Conservation (phyloP, 2,888 invertebrate species). For the Folsomia candida region DNA sequence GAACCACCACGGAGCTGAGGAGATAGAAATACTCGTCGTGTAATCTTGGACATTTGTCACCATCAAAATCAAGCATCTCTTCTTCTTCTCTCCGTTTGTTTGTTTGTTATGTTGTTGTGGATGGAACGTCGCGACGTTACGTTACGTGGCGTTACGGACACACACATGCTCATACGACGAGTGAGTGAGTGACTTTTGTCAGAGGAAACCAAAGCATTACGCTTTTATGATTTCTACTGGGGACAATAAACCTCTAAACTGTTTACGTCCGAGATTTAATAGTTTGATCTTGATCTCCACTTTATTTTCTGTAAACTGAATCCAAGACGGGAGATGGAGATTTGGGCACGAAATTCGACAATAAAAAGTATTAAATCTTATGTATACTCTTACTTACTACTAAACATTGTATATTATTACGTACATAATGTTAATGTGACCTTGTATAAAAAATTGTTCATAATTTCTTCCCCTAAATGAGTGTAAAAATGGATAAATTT, state of each 20-base stretch:
- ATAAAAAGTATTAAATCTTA: too few species aligned
- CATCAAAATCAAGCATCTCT: background rate
- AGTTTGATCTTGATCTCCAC: background rate
- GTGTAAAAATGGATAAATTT: background rate
- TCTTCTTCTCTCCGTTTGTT: background rate
- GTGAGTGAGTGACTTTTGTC: too few species aligned
- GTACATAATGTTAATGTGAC: too few species aligned
- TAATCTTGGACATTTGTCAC: conserved; percentile 5
- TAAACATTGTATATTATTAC: too few species aligned
- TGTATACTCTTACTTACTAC: too few species aligned
- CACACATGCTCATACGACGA: too few species aligned
- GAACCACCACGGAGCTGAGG: too few species aligned
- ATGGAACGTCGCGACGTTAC: background rate
- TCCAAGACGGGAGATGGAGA: too few species aligned
- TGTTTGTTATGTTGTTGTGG: too few species aligned
- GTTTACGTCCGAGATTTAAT: background rate
- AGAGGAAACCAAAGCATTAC: background rate
- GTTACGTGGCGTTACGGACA: background rate
- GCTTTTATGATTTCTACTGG: background rate
- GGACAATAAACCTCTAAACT: background rate
- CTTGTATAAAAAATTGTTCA: background rate
- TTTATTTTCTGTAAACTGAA: too few species aligned
- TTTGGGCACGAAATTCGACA: too few species aligned
- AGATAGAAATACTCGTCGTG: background rate
- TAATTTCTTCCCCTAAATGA: background rate